Base-by-base conservation (phyloP, 1,140 invertebrate species). In the Calephelis virginiensis region DNA sequence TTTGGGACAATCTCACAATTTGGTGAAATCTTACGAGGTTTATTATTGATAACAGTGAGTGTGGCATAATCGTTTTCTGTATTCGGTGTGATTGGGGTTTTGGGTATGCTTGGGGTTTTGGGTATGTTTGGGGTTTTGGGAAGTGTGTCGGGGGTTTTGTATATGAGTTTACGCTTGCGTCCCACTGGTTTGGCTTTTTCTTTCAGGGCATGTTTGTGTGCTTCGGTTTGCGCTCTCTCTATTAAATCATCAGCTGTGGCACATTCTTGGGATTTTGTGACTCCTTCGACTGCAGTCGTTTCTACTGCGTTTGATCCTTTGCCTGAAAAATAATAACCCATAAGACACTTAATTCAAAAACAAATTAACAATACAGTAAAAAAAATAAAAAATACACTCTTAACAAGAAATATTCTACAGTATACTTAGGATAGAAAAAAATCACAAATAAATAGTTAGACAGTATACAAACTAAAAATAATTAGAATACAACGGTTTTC, bases 231-330 rank as follows among this genome's bases (percentile, higher is more conserved):
- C 0, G 77, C 76, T 6, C 75, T 61, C 48, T 78, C 65, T 38
- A 89, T 76, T 13, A 89, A 62, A 10, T 86, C 81, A 43, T 87
- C 75, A 7, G 82, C 82, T 4, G 81, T 82, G 10, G 71, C 62
- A 11, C 13, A 65, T 17, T 53, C 38, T 13, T 61, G 60, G 40
- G 28, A 56, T 45, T 43, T 72, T 28, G 46, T 69, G 14, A 61
- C 60, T 17, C 60, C 61, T 7, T 73, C 71, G 17, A 76, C 37
- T 66, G 71, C 70, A 0, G 78, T 72, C 6, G 78, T 73, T 40
- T 80, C 77, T 10, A 85, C 17, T 3, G 79, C 78, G 71, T 76
- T 82, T 13, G 75, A 60, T 17, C 77, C 73, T 64, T 64, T 70
- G 69, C 82, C 85, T 86, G 72, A 28, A 61, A 68, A 48, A 69